These are phyloP conservation scores for Glomeris marginata DNA, from an alignment of 2,888 invertebrate species.

Conservation along the genomic window DNA sequence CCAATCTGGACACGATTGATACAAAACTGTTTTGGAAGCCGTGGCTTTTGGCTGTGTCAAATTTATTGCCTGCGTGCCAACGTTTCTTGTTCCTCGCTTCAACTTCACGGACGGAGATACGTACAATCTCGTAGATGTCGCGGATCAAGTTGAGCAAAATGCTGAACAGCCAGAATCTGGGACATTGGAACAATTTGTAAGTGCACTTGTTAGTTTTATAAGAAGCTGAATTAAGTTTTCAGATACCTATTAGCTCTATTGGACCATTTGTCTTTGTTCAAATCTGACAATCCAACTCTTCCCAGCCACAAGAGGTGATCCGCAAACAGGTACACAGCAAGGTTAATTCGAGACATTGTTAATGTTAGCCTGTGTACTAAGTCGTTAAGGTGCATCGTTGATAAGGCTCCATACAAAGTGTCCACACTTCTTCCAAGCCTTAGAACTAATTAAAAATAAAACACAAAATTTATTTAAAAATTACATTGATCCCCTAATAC, in stretches of 20 bases:
- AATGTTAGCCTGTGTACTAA: constrained; percentile 50
- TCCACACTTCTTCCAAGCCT: constrained; percentile 74
- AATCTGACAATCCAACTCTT: constrained; percentile 28
- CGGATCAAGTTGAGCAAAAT: constrained; percentile 62
- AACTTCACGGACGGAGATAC: not conserved
- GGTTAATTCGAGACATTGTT: constrained; percentile 61
- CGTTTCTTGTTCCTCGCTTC: constrained; percentile 15
- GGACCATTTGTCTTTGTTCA: constrained; percentile 62
- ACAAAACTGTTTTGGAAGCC: not conserved
- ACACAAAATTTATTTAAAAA: constrained; percentile 7
- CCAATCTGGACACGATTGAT: constrained; percentile 1
- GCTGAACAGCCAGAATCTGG: constrained; percentile 64
- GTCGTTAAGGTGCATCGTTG: constrained; percentile 56
- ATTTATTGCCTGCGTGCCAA: not conserved
- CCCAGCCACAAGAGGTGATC: constrained; percentile 80
- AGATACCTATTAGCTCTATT: constrained; percentile 32
- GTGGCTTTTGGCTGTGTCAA: constrained; percentile 13
- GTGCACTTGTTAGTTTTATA: no score
- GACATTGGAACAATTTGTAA: not conserved
- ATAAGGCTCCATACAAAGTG: constrained; percentile 55
- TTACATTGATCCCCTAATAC: constrained; percentile 4
- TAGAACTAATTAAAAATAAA: constrained; percentile 44
- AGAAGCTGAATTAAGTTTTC: no score
- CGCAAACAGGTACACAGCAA: constrained; percentile 60
- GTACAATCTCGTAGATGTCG: constrained; percentile 66